Evolutionary conservation across 2,113 vertebrate species (phyloP).

Genomic region (Chloropsis cyanopogon): DNA sequence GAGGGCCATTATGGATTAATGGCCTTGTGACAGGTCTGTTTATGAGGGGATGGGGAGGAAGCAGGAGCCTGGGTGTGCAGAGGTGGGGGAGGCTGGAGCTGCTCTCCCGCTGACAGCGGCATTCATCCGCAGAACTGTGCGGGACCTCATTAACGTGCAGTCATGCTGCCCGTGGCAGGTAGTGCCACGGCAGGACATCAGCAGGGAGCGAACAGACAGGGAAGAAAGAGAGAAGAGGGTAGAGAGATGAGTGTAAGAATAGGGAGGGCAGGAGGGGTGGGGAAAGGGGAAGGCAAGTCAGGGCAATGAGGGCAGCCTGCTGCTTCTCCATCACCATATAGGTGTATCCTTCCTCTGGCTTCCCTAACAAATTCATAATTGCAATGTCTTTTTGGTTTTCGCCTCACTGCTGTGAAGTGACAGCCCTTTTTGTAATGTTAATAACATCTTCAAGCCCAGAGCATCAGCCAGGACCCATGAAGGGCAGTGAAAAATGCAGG

Average conservation of each 20-base stretch:
- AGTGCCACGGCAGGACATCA: neutral
- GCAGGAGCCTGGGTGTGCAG: neutral
- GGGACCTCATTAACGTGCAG: constrained; percentile 6
- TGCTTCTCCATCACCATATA: neutral
- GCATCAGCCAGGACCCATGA: neutral
- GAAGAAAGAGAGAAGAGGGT: neutral
- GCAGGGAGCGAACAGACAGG: neutral
- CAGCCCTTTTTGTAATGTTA: neutral
- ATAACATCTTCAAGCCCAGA: neutral
- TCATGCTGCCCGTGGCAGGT: neutral
- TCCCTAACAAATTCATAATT: neutral
- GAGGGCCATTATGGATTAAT: neutral
- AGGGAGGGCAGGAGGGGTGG: neutral
- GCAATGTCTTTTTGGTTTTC: neutral
- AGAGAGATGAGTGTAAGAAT: neutral
- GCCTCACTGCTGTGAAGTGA: neutral
- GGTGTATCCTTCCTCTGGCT: neutral
- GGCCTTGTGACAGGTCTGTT: neutral
- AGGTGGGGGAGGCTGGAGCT: neutral
- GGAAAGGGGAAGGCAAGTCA: neutral
- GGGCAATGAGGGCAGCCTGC: neutral
- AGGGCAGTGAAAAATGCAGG: neutral
- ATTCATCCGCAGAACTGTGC: neutral
- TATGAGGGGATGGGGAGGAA: neutral
- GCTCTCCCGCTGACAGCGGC: neutral